phyloP scores from a whole-genome alignment of 2,888 invertebrate genomes.

The Sisyra terminalis region DNA sequence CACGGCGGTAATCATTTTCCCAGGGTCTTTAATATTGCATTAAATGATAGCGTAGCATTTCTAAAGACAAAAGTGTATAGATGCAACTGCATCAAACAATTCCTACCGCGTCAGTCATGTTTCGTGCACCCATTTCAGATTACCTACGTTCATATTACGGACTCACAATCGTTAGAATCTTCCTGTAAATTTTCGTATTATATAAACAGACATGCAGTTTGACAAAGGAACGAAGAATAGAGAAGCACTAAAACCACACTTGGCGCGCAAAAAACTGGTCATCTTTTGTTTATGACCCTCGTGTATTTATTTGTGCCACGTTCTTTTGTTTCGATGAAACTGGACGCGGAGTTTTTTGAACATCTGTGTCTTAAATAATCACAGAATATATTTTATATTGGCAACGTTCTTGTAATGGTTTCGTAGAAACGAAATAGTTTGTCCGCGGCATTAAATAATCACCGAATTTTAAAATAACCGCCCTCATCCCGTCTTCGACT shows the following conservation, averaged over 20 bases:
- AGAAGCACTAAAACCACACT: neutral
- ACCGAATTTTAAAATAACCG: too few species aligned
- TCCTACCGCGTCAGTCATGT: neutral
- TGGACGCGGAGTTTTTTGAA: constrained; percentile 1
- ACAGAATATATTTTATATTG: neutral
- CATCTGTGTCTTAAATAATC: constrained; percentile 1
- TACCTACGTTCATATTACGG: neutral
- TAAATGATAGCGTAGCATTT: too few species aligned
- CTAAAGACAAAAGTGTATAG: neutral
- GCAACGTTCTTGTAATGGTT: too few species aligned
- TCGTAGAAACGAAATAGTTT: too few species aligned
- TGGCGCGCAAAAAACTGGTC: constrained; percentile 20
- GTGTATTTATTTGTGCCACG: neutral
- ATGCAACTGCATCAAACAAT: neutral
- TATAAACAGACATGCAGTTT: neutral
- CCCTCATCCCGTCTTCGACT: too few species aligned
- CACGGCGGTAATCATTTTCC: too few species aligned
- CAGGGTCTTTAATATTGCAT: too few species aligned
- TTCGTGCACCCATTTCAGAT: neutral
- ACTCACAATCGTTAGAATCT: neutral
- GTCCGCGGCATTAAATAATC: too few species aligned
- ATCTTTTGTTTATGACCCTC: constrained; percentile 19
- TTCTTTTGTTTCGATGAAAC: constrained; percentile 6
- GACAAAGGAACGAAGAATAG: constrained; percentile 1
- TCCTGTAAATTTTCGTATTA: too few species aligned